Conservation (phyloP, 2,113 vertebrate species). For the Noctilio leporinus region DNA sequence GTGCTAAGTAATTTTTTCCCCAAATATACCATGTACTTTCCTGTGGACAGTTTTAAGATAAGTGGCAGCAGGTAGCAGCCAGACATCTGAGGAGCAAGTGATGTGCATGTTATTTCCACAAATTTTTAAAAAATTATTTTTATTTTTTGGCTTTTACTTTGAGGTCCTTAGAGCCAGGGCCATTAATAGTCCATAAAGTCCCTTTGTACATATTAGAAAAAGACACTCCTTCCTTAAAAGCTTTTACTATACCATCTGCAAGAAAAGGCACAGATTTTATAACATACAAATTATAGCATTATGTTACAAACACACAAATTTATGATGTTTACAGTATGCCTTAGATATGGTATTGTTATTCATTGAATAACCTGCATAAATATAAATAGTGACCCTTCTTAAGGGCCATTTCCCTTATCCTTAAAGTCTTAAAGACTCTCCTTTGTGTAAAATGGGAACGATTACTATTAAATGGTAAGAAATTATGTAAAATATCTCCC, state of each 20-base stretch:
- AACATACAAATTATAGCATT: not conserved
- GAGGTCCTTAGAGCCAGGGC: not conserved
- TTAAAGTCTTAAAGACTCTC: not conserved
- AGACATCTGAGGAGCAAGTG: not conserved
- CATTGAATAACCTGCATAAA: not conserved
- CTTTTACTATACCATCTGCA: not conserved
- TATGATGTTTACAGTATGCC: not conserved
- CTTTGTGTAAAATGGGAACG: slow-evolving; percentile 5
- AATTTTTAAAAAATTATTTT: not conserved
- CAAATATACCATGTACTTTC: not conserved
- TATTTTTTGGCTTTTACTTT: not conserved
- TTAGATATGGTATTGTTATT: not conserved
- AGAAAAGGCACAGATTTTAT: not conserved
- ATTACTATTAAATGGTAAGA: not conserved
- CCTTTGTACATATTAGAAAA: not conserved
- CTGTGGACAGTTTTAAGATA: not conserved
- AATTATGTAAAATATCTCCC: not conserved
- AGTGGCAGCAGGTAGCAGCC: not conserved
- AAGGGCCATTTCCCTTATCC: not conserved
- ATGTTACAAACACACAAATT: not conserved
- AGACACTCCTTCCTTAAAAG: not conserved
- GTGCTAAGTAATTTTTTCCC: not conserved
- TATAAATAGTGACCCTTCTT: not conserved
- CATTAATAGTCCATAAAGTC: not conserved
- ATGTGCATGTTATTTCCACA: not conserved